Base-by-base conservation (phyloP, 2,888 invertebrate species). In the Nasonia oneida region DNA sequence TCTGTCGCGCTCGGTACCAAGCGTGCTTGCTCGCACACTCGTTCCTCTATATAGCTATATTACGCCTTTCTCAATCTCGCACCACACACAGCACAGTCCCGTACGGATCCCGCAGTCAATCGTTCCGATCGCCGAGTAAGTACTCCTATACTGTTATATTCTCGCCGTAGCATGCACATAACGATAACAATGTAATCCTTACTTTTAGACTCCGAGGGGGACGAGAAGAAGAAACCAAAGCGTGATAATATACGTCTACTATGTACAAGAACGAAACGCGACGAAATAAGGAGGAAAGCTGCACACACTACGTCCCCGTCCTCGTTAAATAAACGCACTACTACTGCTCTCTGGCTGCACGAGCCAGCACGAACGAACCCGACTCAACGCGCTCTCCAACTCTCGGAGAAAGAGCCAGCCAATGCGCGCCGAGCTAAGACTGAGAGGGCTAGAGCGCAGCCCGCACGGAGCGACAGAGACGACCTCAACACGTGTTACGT, bases 1-100 rank as follows among this genome's bases (percentile, higher is more conserved):
- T 23, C 39, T 57, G 75, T 67, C 71, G 37, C 53, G 47, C 57
- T 88, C 88, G 87, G 89, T 90, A 89, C 89, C 88, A 89, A 89
- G 67, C 67, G 91, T 90, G 91, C 92, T 91, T 91, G 90, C 90
- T 88, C 73, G 18, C 73, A 50, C 71, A 50, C 80, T 53, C 71
- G 33, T 6, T 42, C 78, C 3, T 88, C 88, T 87, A 88, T 90
- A 89, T 89, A 89, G 89, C 88, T 89, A 89, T 88, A 89, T 88
- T 29, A 89, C 89, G 90, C 88, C 89, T 89, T 87, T 87, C 89
- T 86, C 88, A 57, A 61, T 81, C 39, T 71, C 23, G 37, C 15
- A 18, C n/a, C 39, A 39, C 37, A 42, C 71, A 39, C 42, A 61
- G 47, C 8, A 10, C 10, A 47, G 47, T 47, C 47, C 47, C 47